Conservation (phyloP, 2,888 invertebrate species). For the Lottia gigantea region DNA sequence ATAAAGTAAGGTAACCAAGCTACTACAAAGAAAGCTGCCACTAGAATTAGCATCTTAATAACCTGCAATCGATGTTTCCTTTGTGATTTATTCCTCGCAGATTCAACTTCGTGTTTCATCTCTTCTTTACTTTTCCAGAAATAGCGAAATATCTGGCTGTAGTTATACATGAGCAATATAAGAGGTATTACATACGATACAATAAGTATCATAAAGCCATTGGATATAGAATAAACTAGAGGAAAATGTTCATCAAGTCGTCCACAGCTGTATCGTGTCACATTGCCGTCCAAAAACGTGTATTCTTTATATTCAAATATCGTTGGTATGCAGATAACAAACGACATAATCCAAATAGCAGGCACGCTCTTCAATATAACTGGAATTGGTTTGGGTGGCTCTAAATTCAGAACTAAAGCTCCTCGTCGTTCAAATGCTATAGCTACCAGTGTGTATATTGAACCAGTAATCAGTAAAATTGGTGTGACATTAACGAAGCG, state of each 20-base stretch:
- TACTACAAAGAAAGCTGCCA: conserved; percentile 45
- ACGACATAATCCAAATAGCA: conserved; percentile 23
- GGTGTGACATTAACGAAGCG: conserved; percentile 27
- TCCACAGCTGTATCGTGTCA: conserved; percentile 17
- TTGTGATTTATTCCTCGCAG: not conserved
- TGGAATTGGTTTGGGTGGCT: conserved; percentile 9
- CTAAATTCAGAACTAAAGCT: conserved; percentile 20
- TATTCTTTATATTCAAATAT: conserved; percentile 31
- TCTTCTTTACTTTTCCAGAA: conserved; percentile 20
- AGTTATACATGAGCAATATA: conserved; percentile 29
- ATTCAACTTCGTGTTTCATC: not conserved
- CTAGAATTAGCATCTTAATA: conserved; percentile 45
- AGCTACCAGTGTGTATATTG: conserved; percentile 33
- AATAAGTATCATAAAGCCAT: conserved; percentile 38
- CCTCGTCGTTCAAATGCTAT: conserved; percentile 29
- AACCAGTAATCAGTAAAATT: conserved; percentile 27
- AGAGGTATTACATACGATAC: conserved; percentile 44
- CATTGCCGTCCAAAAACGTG: not conserved
- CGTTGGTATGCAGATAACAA: conserved; percentile 26
- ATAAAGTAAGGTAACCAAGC: conserved; percentile 51
- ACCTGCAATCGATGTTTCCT: conserved; percentile 34
- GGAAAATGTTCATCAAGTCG: conserved; percentile 13
- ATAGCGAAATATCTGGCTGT: conserved; percentile 27
- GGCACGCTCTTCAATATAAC: conserved; percentile 15
- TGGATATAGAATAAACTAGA: conserved; percentile 23